Percentiles rank a stretch among this genome's conserved stretches.
Conservation (phyloP, 1,140 invertebrate species). For the Papilio helenus region DNA sequence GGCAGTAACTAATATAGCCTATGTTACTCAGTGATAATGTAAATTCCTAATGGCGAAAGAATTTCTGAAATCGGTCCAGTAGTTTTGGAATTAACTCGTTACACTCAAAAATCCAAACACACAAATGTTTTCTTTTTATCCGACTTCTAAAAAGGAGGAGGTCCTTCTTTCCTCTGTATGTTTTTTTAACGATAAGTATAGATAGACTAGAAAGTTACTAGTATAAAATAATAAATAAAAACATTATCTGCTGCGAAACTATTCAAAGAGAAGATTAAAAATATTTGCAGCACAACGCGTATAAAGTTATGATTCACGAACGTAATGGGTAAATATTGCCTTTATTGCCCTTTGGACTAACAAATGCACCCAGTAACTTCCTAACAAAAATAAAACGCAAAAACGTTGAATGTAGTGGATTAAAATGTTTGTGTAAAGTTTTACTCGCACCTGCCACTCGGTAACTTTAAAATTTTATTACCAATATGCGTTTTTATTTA, state of each 20-base stretch:
- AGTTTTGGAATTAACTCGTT: no score
- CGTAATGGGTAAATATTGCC: conserved; percentile 1
- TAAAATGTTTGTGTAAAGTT: conserved; percentile 7
- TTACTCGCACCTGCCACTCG: conserved; percentile 19
- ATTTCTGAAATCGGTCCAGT: no score
- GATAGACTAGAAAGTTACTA: background rate
- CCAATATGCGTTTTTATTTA: background rate
- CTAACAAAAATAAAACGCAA: conserved; percentile 8
- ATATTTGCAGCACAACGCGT: background rate
- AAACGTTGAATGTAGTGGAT: background rate
- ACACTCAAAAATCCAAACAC: no score
- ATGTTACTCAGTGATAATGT: no score
- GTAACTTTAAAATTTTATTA: conserved; percentile 27
- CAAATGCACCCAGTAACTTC: background rate
- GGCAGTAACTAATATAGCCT: no score
- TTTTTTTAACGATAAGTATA: background rate
- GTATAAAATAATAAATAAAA: background rate
- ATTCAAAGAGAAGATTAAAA: background rate
- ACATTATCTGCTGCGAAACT: background rate
- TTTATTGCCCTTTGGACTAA: conserved; percentile 28
- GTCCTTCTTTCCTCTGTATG: no score
- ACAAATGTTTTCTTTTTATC: no score
- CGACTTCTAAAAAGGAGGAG: no score
- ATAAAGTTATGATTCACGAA: conserved; percentile 30
- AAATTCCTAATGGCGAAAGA: no score